Conservation (phyloP, 2,797 vertebrate genomes). For the Leucoraja ocellata region DNA sequence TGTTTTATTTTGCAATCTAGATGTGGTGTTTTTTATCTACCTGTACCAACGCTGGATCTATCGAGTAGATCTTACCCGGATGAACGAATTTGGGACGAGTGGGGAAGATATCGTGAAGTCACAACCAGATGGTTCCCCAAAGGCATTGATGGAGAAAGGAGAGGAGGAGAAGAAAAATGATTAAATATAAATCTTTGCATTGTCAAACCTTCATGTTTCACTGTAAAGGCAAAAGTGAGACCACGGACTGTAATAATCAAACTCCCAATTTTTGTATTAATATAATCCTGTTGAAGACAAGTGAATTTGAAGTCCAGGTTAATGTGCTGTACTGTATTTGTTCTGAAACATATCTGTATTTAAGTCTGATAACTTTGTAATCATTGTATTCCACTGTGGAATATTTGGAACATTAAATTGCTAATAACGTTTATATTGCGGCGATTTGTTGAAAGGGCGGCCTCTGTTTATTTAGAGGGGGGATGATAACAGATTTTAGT, state of each 20-base stretch:
- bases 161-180: constrained; percentile 86
- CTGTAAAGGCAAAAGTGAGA: background rate
- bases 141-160: constrained; percentile 69
- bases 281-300: constrained; percentile 27
- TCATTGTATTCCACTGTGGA: constrained; percentile 34
- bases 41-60: constrained; percentile 96
- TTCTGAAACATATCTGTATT: constrained; percentile 36
- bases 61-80: constrained; percentile 79
- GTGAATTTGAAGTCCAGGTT: constrained; percentile 32
- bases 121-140: constrained; percentile 43
- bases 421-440: constrained; percentile 33
- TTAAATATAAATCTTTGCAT: constrained; percentile 45
- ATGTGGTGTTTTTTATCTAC: constrained; percentile 91
- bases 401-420: constrained; percentile 33
- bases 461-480: background rate
- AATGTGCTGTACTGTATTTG: constrained; percentile 36
- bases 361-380: constrained; percentile 29
- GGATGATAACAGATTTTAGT: constrained; percentile 21
- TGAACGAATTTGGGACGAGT: constrained; percentile 86
- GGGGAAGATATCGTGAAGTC: constrained; percentile 57
- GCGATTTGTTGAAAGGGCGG: background rate
- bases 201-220: background rate
- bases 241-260: constrained; percentile 32
- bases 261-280: constrained; percentile 32
- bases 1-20: constrained; percentile 48